Evolutionary conservation across 2,888 invertebrate species (phyloP).

Genomic region (Yponomeuta plumbellus): DNA sequence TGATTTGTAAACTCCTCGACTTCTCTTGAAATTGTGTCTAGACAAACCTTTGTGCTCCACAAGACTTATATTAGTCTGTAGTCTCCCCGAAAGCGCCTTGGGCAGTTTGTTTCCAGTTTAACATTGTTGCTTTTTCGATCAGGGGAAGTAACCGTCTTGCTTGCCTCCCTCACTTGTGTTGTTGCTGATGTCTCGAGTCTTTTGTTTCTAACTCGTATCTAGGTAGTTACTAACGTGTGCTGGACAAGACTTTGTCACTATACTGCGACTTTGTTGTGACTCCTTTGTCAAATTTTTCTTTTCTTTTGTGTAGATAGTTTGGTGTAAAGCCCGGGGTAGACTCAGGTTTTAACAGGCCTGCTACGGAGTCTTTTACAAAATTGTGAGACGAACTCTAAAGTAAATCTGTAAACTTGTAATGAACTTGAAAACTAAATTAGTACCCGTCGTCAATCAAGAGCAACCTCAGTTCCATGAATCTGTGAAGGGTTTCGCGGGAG

Average conservation of each 20-base stretch:
- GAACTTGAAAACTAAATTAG: neutral
- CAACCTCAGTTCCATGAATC: neutral
- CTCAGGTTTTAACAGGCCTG: neutral
- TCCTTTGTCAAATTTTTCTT: neutral
- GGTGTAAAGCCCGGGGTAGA: neutral
- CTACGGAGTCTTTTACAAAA: neutral
- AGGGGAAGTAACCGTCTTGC: slow-evolving; percentile 47
- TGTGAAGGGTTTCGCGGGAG: slow-evolving; percentile 11
- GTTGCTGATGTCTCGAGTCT: neutral
- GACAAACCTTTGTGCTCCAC: slow-evolving; percentile 17
- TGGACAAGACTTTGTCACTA: neutral
- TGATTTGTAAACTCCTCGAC: slow-evolving; percentile 13
- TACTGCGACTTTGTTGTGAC: neutral
- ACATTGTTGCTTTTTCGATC: slow-evolving; percentile 67
- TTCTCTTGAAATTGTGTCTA: slow-evolving; percentile 9
- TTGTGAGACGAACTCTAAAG: neutral
- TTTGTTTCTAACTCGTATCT: slow-evolving; percentile 10
- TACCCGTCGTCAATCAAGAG: neutral
- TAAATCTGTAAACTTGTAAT: neutral
- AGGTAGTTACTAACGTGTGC: neutral
- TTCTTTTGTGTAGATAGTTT: slow-evolving; percentile 5
- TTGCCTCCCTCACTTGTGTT: slow-evolving; percentile 36
- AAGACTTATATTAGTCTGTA: slow-evolving; percentile 14
- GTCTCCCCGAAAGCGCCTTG: slow-evolving; percentile 41
- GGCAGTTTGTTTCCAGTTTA: slow-evolving; percentile 64